Percentiles rank a stretch among this genome's conserved stretches.
phyloP scores from a whole-genome alignment of 2,797 vertebrate species.

The Huso huso region DNA sequence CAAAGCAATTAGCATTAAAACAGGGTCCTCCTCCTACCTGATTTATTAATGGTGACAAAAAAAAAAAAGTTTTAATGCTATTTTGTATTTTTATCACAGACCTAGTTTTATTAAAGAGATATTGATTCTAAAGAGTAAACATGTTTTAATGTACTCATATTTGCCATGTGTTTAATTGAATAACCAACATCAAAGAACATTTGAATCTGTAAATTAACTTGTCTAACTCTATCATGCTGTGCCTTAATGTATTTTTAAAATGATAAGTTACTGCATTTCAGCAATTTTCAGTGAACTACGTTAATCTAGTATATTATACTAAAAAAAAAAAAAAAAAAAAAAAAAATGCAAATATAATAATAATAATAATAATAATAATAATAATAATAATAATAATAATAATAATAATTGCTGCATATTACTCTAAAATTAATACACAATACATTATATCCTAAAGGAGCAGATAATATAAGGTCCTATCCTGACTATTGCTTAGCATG shows the following conservation, averaged over 20 bases:
- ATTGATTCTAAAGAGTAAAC: conserved; percentile 4
- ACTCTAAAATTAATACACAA: too few relatives aligned
- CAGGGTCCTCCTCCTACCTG: too few relatives aligned
- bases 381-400: too few relatives aligned
- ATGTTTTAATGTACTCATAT: neutral
- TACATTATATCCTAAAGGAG: too few relatives aligned
- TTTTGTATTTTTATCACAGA: neutral
- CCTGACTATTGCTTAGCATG: too few relatives aligned
- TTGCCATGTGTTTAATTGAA: neutral
- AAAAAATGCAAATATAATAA: too few relatives aligned
- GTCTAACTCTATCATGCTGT: neutral
- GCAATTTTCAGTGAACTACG: neutral
- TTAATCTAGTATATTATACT: neutral
- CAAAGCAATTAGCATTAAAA: too few relatives aligned
- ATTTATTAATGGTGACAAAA: too few relatives aligned
- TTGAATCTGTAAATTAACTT: conserved; percentile 5
- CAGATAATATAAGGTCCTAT: too few relatives aligned
- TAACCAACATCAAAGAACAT: neutral
- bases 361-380: too few relatives aligned
- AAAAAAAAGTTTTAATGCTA: neutral
- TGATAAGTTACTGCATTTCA: conserved; percentile 3
- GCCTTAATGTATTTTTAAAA: neutral
- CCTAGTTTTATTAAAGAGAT: neutral
- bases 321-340: too few relatives aligned
- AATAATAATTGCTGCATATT: too few relatives aligned